Percentiles rank a stretch among this genome's conserved stretches.
Conservation (phyloP, 1,140 invertebrate genomes). For the Drepana arcuata region DNA sequence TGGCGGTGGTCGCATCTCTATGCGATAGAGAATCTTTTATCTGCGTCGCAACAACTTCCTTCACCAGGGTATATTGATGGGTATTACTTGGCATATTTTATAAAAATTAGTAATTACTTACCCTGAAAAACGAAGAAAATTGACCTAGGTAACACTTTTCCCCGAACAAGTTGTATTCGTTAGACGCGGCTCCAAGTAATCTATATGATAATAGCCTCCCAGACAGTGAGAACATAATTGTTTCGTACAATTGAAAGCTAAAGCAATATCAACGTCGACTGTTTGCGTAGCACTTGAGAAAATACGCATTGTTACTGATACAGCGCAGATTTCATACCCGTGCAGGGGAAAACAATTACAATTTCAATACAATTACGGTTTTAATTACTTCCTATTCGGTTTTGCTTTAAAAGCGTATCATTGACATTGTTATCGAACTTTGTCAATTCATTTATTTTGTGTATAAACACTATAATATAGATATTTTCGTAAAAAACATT, state of each 20-base stretch:
- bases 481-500: too few relatives aligned
- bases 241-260: constrained; percentile 8
- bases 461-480: too few relatives aligned
- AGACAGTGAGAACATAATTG: constrained; percentile 10
- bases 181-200: constrained; percentile 7
- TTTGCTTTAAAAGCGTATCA: too few relatives aligned
- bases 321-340: too few relatives aligned
- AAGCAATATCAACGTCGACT: constrained; percentile 3
- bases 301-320: too few relatives aligned
- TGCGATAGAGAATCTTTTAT: constrained; percentile 14
- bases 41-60: constrained; percentile 11
- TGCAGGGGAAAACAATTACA: too few relatives aligned
- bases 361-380: too few relatives aligned
- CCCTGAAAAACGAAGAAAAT: not conserved
- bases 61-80: constrained; percentile 7
- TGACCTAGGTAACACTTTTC: not conserved
- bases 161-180: constrained; percentile 11
- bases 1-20: constrained; percentile 10
- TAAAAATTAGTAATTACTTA: constrained; percentile 1
- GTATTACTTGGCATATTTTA: constrained; percentile 3
- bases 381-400: too few relatives aligned
- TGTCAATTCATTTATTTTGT: too few relatives aligned
- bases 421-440: too few relatives aligned
- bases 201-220: constrained; percentile 16
- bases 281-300: too few relatives aligned